Evolutionary conservation across 2,797 vertebrate genomes (phyloP), one percentile per base, ranked within the genome.

Genomic region (Sebastes variabilis): DNA sequence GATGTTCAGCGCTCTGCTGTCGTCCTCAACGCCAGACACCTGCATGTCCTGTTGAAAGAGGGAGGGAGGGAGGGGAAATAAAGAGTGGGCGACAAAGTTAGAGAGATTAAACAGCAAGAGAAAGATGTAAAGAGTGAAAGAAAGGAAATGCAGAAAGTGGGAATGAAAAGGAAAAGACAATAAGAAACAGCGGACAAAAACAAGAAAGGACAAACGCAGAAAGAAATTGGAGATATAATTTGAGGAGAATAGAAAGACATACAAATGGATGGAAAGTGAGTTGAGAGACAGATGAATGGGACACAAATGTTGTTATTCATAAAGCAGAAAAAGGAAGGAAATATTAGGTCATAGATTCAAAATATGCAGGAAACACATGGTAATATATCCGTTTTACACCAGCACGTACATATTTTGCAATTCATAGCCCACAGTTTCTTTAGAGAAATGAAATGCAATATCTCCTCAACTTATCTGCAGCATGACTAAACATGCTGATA

Each of bases 11-110:
- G 98, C 98, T 49, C 99, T 95, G 88, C 98, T 99, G 94, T 99
- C 98, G 0, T 99, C 99, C 88, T 99, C 98, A 1, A 99, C 97
- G 0, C 99, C 98, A 0, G 97, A 99, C 86, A 99, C 99, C 92
- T 99, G 98, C 98, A 99, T 99, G 92, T 99, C 99, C 99, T 99
- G 87, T 66, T 56, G 7, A 42, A 29, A 56, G 29, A 29, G 4
- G 4, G 18, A 25, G 36, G 46, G 38, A 42, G 5, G 46, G 2
- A 14, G 18, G 22, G 1, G 2, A 22, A 27, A 38, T 3, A 30
- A 52, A n/a, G 13, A 22, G 29, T 0, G 0, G 18, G 9, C 8
- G 8, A n/a, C 12, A 25, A 11, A 1, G 20, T 38, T n/a, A 8
- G 16, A 27, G 20, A 32, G 24, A 54, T 24, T 8, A 24, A 29